Base-by-base conservation (phyloP, 1,140 invertebrate genomes). In the Agrypnia vestita region DNA sequence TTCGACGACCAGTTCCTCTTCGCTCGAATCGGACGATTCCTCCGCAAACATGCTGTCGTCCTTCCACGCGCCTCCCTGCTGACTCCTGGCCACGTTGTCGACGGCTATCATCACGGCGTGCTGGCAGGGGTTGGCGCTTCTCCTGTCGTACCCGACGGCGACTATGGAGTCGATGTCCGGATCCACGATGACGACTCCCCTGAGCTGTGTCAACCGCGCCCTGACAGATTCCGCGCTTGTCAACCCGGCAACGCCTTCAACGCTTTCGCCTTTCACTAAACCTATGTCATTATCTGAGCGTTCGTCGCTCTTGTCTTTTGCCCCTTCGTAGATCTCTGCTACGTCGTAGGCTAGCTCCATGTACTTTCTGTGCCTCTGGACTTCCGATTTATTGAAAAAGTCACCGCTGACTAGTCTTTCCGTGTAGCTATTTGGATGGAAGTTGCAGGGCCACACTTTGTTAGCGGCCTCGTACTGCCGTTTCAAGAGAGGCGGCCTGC, bases 91-190 rank as follows among this genome's bases (percentile, higher is more conserved):
- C 0, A 98, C 95, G 77, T 94, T 89, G 87, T 98, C 97, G 53
- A 98, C 91, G 6, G 94, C 94, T 0, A 96, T 86, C 95, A 98
- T 97, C 0, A 93, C 88, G 44, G 95, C 93, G 90, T 99, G 97
- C 86, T 95, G 93, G 56, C 96, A 89, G 0, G 96, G 94, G 89
- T 97, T 94, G 3, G 85, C 79, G 59, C 87, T 59, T 75, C 93
- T 87, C 76, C 89, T 86, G 83, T 94, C 92, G 78, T 90, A 91
- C 4, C 93, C 91, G n/a, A 94, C 85, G 3, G 95, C 92, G 0
- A 96, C 88, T 15, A 95, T 86, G 25, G 89, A 90, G 3, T 92
- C 87, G 3, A 85, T 87, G 8, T 85, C 84, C 0, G 95, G 94
- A 90, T 96, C 94, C 0, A 95, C 91, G 3, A 96, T 90, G 44